Conservation (phyloP, 2,113 vertebrate species). For the Chloroceryle aenea region DNA sequence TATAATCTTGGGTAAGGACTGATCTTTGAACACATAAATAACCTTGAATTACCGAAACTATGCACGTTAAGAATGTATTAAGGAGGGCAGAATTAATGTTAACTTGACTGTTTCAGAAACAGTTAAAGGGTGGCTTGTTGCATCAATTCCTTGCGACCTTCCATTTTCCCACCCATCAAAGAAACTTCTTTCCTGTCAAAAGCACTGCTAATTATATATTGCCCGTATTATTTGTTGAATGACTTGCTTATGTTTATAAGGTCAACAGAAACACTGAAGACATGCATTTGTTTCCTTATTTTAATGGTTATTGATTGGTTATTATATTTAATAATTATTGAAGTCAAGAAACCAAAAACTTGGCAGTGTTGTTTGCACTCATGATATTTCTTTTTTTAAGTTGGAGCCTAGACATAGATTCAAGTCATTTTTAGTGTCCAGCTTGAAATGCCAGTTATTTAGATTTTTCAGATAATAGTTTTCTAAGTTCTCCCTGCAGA, state of each 20-base stretch:
- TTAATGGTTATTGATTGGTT: background rate
- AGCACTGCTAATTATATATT: background rate
- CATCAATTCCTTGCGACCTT: background rate
- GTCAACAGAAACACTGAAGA: background rate
- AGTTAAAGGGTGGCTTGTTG: background rate
- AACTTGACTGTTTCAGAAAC: background rate
- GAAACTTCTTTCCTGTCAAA: background rate
- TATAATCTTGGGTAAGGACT: background rate
- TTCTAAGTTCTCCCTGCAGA: background rate
- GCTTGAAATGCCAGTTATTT: background rate
- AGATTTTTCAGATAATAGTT: background rate
- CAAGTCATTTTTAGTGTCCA: background rate
- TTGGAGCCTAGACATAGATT: background rate
- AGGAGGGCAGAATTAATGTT: background rate
- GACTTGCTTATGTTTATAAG: background rate
- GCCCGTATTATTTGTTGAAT: background rate
- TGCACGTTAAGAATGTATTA: background rate
- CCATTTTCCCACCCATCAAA: background rate
- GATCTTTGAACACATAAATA: background rate
- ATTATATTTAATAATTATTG: background rate
- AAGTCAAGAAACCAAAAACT: background rate
- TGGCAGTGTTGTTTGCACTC: background rate
- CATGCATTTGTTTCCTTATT: background rate
- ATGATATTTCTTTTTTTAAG: background rate
- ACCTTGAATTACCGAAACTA: background rate